These are phyloP conservation scores for Sebastolobus alascanus DNA, from an alignment of 2,797 vertebrate species.

Conservation along the genomic window DNA sequence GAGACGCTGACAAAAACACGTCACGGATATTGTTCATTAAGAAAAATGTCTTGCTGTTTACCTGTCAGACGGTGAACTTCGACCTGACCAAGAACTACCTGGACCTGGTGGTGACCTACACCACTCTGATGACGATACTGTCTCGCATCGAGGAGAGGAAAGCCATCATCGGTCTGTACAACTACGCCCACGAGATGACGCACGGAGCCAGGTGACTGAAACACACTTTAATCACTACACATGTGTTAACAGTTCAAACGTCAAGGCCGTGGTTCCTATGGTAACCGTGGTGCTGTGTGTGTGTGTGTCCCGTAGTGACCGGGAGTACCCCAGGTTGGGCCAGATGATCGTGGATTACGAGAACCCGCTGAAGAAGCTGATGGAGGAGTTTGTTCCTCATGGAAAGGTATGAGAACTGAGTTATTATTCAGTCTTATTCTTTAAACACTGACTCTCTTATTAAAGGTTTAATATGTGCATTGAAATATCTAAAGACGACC, in stretches of 20 bases:
- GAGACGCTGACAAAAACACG: not conserved
- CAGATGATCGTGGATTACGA: slow-evolving; percentile 99
- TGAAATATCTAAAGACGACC: not conserved
- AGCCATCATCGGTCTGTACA: slow-evolving; percentile 98
- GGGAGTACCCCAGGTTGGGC: slow-evolving; percentile 96
- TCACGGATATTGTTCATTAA: no score
- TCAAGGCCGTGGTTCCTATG: not conserved
- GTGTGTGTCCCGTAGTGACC: slow-evolving; percentile 86
- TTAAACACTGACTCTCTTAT: not conserved
- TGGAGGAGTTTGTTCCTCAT: slow-evolving; percentile 99
- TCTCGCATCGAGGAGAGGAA: slow-evolving; percentile 99
- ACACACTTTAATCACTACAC: not conserved
- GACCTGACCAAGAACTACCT: slow-evolving; percentile 99
- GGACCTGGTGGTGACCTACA: slow-evolving; percentile 97
- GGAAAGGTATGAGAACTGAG: slow-evolving; percentile 88
- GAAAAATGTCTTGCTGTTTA: slow-evolving; percentile 24
- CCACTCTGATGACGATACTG: slow-evolving; percentile 97
- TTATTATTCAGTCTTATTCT: not conserved
- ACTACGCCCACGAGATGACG: slow-evolving; percentile 99
- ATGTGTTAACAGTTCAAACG: not conserved
- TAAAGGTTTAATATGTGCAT: not conserved
- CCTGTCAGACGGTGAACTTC: slow-evolving; percentile 94
- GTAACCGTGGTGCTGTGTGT: slow-evolving; percentile 5
- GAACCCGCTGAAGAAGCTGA: slow-evolving; percentile 99
- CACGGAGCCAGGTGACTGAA: slow-evolving; percentile 93